Conservation (phyloP, 2,888 invertebrate genomes). For the Chalcis sispes region DNA sequence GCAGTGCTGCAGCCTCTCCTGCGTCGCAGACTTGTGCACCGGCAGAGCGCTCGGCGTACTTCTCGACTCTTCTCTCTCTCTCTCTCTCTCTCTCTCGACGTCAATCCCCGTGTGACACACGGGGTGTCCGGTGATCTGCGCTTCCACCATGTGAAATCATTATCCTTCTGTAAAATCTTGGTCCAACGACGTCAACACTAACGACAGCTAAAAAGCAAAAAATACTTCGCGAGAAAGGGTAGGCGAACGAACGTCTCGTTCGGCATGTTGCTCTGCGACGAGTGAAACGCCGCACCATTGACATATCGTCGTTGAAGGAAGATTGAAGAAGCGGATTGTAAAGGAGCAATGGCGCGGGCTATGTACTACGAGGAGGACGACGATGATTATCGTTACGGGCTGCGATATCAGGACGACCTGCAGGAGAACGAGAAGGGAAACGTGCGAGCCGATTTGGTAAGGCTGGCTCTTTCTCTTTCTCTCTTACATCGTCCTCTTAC, state of each 20-base stretch:
- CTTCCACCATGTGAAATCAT: too few species aligned
- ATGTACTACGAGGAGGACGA: conserved; percentile 45
- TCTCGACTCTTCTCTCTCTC: too few species aligned
- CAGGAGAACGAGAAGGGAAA: conserved; percentile 68
- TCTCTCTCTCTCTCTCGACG: too few species aligned
- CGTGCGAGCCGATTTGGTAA: conserved; percentile 67
- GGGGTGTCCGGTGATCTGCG: too few species aligned
- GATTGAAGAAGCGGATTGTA: not conserved
- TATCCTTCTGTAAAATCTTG: too few species aligned
- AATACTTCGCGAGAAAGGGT: not conserved
- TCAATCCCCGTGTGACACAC: too few species aligned
- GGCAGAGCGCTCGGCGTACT: not conserved
- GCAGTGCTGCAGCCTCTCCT: too few species aligned
- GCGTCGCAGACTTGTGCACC: conserved; percentile 11
- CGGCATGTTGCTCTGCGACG: not conserved
- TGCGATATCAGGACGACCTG: conserved; percentile 68
- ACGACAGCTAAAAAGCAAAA: too few species aligned
- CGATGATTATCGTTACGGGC: conserved; percentile 64
- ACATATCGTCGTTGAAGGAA: not conserved
- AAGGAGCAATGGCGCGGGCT: conserved; percentile 58
- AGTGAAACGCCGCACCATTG: not conserved
- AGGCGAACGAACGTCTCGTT: not conserved
- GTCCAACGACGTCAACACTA: too few species aligned
- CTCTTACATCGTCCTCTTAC: not conserved
- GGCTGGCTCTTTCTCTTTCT: conserved; percentile 48